Conservation (phyloP, 1,140 invertebrate genomes). For the Heliconius congener region DNA sequence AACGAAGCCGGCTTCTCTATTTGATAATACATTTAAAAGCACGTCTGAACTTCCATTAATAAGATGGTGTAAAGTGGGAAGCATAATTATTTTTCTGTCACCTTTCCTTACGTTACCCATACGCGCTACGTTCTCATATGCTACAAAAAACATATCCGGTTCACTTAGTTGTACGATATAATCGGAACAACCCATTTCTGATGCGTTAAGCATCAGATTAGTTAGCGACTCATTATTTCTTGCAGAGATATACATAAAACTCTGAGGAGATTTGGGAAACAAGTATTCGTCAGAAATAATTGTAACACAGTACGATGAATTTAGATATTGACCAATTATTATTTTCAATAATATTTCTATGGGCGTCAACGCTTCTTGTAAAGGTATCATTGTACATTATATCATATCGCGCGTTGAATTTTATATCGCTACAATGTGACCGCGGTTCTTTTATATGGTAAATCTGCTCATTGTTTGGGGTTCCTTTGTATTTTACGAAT, state of each 20-base stretch:
- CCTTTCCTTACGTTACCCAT: constrained; percentile 59
- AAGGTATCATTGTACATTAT: constrained; percentile 39
- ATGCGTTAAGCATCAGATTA: constrained; percentile 50
- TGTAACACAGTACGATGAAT: constrained; percentile 55
- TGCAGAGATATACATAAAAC: constrained; percentile 49
- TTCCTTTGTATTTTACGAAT: neutral
- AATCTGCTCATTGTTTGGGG: neutral
- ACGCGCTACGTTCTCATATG: constrained; percentile 58
- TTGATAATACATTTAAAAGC: constrained; percentile 45
- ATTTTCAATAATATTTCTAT: constrained; percentile 59
- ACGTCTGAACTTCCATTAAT: constrained; percentile 14
- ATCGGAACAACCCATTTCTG: constrained; percentile 70
- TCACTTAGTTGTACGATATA: constrained; percentile 59
- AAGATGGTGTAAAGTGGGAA: constrained; percentile 44
- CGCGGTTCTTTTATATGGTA: neutral
- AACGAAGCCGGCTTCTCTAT: constrained; percentile 56
- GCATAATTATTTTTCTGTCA: constrained; percentile 62
- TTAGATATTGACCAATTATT: constrained; percentile 55
- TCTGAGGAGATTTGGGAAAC: constrained; percentile 39
- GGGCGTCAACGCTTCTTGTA: constrained; percentile 34
- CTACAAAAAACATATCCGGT: constrained; percentile 56
- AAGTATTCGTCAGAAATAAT: constrained; percentile 54
- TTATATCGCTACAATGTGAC: neutral
- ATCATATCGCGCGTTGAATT: neutral
- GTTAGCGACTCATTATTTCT: constrained; percentile 46